Percentiles rank a stretch among this genome's conserved stretches.
phyloP scores from a whole-genome alignment of 2,797 vertebrate species.

The Chromobotia macracanthus region DNA sequence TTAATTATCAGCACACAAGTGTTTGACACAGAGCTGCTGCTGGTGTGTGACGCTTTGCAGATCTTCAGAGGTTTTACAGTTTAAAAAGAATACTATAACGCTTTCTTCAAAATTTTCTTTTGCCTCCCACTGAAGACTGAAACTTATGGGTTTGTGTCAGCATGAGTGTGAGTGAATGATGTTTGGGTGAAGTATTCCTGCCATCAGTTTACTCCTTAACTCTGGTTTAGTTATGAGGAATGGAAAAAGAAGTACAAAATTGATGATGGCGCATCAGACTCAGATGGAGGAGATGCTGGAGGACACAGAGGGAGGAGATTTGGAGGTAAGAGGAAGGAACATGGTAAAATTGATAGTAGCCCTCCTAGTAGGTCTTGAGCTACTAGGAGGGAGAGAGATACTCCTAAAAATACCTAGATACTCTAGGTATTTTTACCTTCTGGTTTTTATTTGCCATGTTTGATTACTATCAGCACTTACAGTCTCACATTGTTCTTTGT shows the following conservation, averaged over 20 bases:
- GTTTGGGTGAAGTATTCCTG: too few relatives aligned
- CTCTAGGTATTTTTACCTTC: too few relatives aligned
- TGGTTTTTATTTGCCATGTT: neutral
- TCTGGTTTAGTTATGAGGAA: constrained; percentile 86
- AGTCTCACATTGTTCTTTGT: neutral
- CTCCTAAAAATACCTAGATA: too few relatives aligned
- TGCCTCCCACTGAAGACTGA: too few relatives aligned
- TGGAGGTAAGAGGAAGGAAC: constrained; percentile 26
- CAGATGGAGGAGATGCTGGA: constrained; percentile 66
- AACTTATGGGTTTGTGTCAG: too few relatives aligned
- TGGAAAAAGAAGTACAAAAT: constrained; percentile 97
- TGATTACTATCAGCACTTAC: neutral
- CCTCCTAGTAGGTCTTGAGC: too few relatives aligned
- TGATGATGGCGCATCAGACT: constrained; percentile 80
- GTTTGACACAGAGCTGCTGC: neutral
- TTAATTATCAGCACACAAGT: neutral
- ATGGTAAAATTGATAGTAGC: too few relatives aligned
- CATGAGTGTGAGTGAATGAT: too few relatives aligned
- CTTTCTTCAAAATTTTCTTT: too few relatives aligned
- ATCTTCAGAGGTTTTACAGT: neutral
- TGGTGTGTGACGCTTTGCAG: too few relatives aligned
- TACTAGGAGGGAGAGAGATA: too few relatives aligned
- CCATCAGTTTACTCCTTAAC: constrained; percentile 65
- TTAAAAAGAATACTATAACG: too few relatives aligned
- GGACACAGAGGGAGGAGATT: constrained; percentile 60